Conservation (phyloP, 2,113 vertebrate genomes). For the Rhea americana region DNA sequence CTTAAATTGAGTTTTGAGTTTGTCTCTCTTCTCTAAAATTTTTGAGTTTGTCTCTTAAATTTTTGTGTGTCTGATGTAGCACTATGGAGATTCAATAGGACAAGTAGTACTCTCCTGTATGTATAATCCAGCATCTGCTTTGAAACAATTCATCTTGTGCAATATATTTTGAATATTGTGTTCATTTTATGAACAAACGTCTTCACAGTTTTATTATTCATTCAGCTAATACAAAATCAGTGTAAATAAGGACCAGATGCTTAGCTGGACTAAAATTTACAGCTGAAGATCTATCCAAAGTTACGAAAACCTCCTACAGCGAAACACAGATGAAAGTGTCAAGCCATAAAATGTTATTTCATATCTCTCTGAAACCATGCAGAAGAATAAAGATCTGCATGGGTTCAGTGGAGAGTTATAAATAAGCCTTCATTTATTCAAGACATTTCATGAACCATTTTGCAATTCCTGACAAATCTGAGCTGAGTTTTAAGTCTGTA, state of each 20-base stretch:
- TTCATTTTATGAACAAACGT: slow-evolving; percentile 25
- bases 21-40: background rate
- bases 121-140: slow-evolving; percentile 3
- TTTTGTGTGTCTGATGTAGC: background rate
- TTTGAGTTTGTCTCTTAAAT: background rate
- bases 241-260: slow-evolving; percentile 38
- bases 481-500: background rate
- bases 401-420: background rate
- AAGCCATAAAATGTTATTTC: slow-evolving; percentile 22
- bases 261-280: slow-evolving; percentile 41
- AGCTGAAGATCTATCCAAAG: background rate
- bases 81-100: background rate
- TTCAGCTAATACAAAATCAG: background rate
- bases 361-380: background rate
- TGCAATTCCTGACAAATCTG: slow-evolving; percentile 4
- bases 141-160: background rate
- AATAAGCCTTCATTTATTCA: background rate
- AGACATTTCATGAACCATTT: background rate
- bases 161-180: background rate
- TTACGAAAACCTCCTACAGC: slow-evolving; percentile 23
- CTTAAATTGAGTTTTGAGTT: background rate
- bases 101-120: background rate
- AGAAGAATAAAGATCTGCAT: slow-evolving; percentile 27
- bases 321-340: slow-evolving; percentile 36
- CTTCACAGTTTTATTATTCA: slow-evolving; percentile 39